Base-by-base conservation (phyloP, 2,888 invertebrate genomes). In the Limnephilus marmoratus region DNA sequence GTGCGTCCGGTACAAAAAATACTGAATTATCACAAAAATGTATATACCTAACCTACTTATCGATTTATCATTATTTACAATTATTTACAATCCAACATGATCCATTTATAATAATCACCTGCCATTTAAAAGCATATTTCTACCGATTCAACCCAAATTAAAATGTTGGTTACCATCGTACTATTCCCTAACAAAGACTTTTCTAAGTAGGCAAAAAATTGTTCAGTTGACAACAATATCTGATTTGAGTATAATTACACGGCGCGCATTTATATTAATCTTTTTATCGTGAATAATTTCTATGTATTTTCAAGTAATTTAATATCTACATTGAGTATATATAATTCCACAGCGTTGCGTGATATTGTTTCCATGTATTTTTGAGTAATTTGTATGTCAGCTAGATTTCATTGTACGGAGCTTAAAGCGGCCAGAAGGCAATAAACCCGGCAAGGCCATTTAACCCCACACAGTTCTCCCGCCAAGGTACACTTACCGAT, bases 401-500 rank as follows among this genome's bases (percentile, higher is more conserved):
- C 82, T 24, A 31, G 82, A 34, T 83, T 24, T 83, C 37, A 83
- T 18, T 37, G 83, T 37, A 41, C 13, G n/a, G 81, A 83, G 49
- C 92, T 68, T 89, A 92, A 93, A 90, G 90, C 90, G 92, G 92
- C 89, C 92, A 92, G 85, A 92, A 91, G 93, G 86, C 93, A 93
- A 93, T 91, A 93, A 93, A 93, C 93, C 92, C 93, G 80, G 91
- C 93, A 93, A 93, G 93, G 93, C 92, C 93, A 49, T 83, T 34
- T 83, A 86, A 86, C 86, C 45, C 85, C 86, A n/a, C 86, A 45
- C 45, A 41, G 68, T 92, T 86, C 82, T 49, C 91, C 86, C 89
- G 29, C 86, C 41, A 15, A 45, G 45, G 41, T 41, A 91, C 87
- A 34, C 90, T 29, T 87, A 83, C 86, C 90, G 94, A 95, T 68